Evolutionary conservation across 2,888 invertebrate genomes (phyloP), one percentile per base, ranked within the genome.

Genomic region (Orthosia incerta): DNA sequence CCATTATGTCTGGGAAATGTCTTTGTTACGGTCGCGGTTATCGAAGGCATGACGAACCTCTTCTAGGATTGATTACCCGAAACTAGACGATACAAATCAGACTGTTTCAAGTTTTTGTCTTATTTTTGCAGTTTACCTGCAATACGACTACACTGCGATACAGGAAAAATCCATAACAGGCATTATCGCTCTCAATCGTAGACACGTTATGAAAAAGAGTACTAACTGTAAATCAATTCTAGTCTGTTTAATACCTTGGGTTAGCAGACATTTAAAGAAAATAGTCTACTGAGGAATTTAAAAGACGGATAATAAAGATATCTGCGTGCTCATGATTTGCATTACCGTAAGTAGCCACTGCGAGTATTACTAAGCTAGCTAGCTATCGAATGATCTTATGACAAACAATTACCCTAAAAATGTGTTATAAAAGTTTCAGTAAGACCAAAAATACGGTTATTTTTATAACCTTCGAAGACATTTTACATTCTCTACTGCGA

Each of bases 401-500:
- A 64, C 50, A 64, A 59, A 61, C 64, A 73, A 61, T 65, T 62
- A 65, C 60, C 39, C 13, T 48, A 46, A 55, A 78, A 64, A 64
- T 18, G 31, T 64, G 55, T 56, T 53, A 65, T 56, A 77, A 79
- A 76, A 57, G 39, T 48, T 65, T 63, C 60, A 59, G 51, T 26
- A 55, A 64, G n/a, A 51, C 51, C 56, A 13, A 65, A 61, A 64
- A 69, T 50, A 74, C 55, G 63, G 57, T 71, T 75, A 71, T 73
- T 78, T 85, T 66, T 71, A 73, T 51, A 79, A 65, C 60, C 73
- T 64, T 64, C 18, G 59, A 78, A 76, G 68, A 66, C 64, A 59
- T 67, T 74, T 78, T 55, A 60, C 73, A 74, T 63, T 62, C 57
- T 71, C 65, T 20, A 61, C 26, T 53, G 55, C 31, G 56, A 31